Evolutionary conservation across 2,888 invertebrate species (phyloP).

Genomic region (Xylota sylvarum): DNA sequence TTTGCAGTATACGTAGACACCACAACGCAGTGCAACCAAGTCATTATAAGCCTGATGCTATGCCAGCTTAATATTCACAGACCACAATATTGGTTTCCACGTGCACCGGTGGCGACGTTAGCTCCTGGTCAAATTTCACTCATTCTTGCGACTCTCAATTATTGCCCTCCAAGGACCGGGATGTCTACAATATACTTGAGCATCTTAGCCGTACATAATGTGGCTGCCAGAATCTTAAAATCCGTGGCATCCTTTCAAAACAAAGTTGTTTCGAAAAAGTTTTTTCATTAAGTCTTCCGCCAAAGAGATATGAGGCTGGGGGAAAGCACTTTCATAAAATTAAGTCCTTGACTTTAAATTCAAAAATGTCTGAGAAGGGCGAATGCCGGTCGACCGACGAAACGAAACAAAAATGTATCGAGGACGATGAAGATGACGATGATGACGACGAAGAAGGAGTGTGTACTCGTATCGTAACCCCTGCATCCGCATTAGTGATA

Average conservation of each 20-base stretch:
- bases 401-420: not conserved
- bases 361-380: conserved; percentile 4
- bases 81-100: too few relatives aligned
- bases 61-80: too few relatives aligned
- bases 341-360: conserved; percentile 35
- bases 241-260: not conserved
- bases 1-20: too few relatives aligned
- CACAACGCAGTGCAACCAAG: too few relatives aligned
- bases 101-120: not conserved
- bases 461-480: not conserved
- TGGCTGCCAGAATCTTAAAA: not conserved
- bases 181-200: not conserved
- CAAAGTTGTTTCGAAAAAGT: conserved; percentile 18
- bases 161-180: not conserved
- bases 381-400: not conserved
- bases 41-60: too few relatives aligned
- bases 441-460: too few relatives aligned
- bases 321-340: conserved; percentile 25
- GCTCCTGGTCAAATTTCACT: not conserved
- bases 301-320: not conserved
- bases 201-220: not conserved
- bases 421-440: too few relatives aligned
- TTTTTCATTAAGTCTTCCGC: conserved; percentile 52
- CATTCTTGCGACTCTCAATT: not conserved
- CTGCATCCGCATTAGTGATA: conserved; percentile 18